A percentile compares a stretch with the other conserved stretches of the same genome.
These are phyloP conservation scores for Microtus pennsylvanicus DNA, from an alignment of 2,113 vertebrate species.

Conservation along the genomic window DNA sequence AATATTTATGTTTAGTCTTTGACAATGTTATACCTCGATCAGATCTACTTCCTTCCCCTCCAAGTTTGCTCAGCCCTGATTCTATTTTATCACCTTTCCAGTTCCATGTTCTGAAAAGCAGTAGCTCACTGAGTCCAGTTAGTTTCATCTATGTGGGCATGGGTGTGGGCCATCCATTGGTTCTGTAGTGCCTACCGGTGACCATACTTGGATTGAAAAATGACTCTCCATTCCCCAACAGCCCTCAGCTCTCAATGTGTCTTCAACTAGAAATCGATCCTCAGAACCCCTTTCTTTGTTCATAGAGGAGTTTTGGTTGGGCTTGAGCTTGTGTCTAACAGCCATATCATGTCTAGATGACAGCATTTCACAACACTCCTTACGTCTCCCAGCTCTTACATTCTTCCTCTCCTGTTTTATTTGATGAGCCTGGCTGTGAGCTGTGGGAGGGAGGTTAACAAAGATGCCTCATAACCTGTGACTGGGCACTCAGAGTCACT, in stretches of 20 bases:
- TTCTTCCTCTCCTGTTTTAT: neutral
- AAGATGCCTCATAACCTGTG: neutral
- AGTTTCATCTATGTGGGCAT: neutral
- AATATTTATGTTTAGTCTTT: neutral
- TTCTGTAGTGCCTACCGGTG: neutral
- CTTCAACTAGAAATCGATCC: neutral
- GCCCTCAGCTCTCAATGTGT: neutral
- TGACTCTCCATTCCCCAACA: neutral
- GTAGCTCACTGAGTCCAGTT: neutral
- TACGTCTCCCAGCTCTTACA: neutral
- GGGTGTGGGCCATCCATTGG: neutral
- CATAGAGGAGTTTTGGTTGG: neutral
- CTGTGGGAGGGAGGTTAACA: neutral
- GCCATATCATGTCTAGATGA: neutral
- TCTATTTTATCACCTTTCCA: neutral
- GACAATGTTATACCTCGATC: neutral
- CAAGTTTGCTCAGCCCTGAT: neutral
- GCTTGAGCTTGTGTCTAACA: neutral
- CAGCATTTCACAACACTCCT: neutral
- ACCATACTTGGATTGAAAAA: neutral
- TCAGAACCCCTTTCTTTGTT: no score
- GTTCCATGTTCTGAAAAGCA: no score
- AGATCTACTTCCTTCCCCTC: neutral
- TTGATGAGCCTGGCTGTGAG: neutral
- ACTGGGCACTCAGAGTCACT: neutral